A percentile compares a stretch with the other conserved stretches of the same genome.
Evolutionary conservation across 2,113 vertebrate species (phyloP).

Genomic region (Perca flavescens): DNA sequence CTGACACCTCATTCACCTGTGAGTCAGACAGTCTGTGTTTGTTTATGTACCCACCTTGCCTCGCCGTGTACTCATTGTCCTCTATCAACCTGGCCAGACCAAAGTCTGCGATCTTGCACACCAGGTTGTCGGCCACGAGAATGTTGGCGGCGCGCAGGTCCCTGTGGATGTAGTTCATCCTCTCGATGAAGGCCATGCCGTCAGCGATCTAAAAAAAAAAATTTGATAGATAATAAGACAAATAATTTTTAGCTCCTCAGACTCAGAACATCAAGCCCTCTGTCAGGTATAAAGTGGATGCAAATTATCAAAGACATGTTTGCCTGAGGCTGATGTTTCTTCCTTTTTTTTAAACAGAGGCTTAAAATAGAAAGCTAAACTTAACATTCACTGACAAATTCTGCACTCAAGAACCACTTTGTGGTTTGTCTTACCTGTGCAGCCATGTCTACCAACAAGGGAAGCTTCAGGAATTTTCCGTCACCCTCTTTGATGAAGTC

Average conservation of each 20-base stretch:
- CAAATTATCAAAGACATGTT: conserved; percentile 17
- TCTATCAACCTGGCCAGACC: conserved; percentile 97
- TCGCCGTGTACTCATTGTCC: conserved; percentile 96
- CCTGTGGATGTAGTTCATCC: conserved; percentile 99
- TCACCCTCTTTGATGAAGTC: conserved; percentile 97
- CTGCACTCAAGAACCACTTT: not conserved
- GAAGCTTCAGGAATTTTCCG: conserved; percentile 95
- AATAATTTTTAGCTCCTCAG: conserved; percentile 38
- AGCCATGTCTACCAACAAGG: conserved; percentile 95
- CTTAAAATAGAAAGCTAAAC: conserved; percentile 58
- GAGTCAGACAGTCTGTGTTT: conserved; percentile 17
- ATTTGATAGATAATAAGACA: conserved; percentile 8
- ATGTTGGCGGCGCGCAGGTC: conserved; percentile 97
- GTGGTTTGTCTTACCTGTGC: conserved; percentile 88
- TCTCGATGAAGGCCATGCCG: conserved; percentile 98
- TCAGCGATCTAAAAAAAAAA: conserved; percentile 90
- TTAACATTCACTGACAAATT: conserved; percentile 8
- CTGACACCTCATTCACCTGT: conserved; percentile 26
- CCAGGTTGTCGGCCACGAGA: conserved; percentile 95
- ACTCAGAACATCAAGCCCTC: conserved; percentile 13
- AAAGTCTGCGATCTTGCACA: conserved; percentile 97
- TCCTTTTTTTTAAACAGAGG: not conserved
- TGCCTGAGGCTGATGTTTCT: conserved; percentile 12
- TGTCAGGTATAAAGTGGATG: conserved; percentile 9
- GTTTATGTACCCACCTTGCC: conserved; percentile 87